These are phyloP conservation scores for Pogonus chalceus DNA, from an alignment of 1,140 invertebrate species.

Conservation along the genomic window DNA sequence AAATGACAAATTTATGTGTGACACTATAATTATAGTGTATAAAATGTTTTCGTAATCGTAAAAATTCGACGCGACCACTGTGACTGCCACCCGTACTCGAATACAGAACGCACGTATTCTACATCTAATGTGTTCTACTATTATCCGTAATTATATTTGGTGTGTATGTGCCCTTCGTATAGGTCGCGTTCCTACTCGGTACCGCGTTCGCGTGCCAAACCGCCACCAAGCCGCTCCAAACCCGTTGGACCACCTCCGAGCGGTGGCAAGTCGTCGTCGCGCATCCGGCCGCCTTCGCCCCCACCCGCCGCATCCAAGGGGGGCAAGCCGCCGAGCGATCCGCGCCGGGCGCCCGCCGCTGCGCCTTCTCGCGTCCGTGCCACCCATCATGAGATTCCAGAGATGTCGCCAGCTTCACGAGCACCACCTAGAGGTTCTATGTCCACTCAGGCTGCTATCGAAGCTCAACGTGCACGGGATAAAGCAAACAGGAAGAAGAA, in stretches of 20 bases:
- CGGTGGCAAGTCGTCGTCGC: constrained; percentile 24
- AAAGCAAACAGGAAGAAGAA: neutral
- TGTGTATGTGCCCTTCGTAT: constrained; percentile 7
- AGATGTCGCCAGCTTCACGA: constrained; percentile 20
- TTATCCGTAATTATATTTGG: neutral
- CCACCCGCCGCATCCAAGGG: constrained; percentile 35
- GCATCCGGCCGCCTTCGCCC: constrained; percentile 39
- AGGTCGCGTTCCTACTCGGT: constrained; percentile 41
- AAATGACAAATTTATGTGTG: no score
- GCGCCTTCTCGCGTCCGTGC: constrained; percentile 26
- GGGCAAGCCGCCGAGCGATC: constrained; percentile 33
- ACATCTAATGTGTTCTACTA: neutral
- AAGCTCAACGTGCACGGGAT: neutral
- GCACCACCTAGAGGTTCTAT: constrained; percentile 24
- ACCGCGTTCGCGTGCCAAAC: constrained; percentile 26
- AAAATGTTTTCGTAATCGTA: no score
- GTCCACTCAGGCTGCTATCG: constrained; percentile 12
- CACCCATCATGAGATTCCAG: constrained; percentile 24
- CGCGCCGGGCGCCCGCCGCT: constrained; percentile 30
- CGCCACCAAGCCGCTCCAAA: constrained; percentile 17
- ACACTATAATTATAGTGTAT: no score
- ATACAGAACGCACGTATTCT: neutral
- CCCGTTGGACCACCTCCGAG: constrained; percentile 28
- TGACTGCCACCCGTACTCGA: constrained; percentile 15
- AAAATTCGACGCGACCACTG: constrained; percentile 31